These are phyloP conservation scores for Sprattus sprattus DNA, from an alignment of 2,113 vertebrate genomes.

Conservation along the genomic window DNA sequence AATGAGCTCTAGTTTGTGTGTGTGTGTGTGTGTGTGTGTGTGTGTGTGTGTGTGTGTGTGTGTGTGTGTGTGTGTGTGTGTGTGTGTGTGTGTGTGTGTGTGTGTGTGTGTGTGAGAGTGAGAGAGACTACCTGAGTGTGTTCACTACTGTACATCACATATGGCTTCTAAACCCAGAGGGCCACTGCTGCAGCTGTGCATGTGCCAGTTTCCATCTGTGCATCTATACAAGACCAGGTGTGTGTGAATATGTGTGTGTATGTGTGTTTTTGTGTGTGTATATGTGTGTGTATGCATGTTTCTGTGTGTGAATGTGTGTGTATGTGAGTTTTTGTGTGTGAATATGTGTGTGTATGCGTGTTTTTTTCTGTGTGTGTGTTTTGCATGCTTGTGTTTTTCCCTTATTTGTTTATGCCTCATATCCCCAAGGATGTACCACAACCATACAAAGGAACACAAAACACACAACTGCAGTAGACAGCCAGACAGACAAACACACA, in stretches of 20 bases:
- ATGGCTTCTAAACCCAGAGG: slow-evolving; percentile 56
- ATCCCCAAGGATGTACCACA: slow-evolving; percentile 48
- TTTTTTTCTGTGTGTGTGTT: slow-evolving; percentile 37
- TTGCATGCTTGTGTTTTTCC: slow-evolving; percentile 13
- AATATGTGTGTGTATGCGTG: slow-evolving; percentile 30
- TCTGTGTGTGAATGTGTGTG: slow-evolving; percentile 30
- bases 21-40: background rate
- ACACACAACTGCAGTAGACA: slow-evolving; percentile 37
- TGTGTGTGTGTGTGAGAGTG: slow-evolving; percentile 11
- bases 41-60: background rate
- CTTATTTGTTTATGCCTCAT: slow-evolving; percentile 42
- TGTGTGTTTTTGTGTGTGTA: slow-evolving; percentile 49
- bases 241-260: slow-evolving; percentile 34
- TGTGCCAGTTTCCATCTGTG: slow-evolving; percentile 66
- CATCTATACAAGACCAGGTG: slow-evolving; percentile 60
- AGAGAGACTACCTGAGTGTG: background rate
- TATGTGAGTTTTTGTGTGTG: slow-evolving; percentile 48
- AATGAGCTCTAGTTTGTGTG: background rate
- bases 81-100: slow-evolving; percentile 31
- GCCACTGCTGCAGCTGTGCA: slow-evolving; percentile 58
- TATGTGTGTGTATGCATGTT: slow-evolving; percentile 45
- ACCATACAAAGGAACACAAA: slow-evolving; percentile 1
- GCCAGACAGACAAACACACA: slow-evolving; percentile 54
- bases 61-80: background rate
- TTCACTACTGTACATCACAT: slow-evolving; percentile 42